Conservation (phyloP, 1,140 invertebrate genomes). For the Microplitis mediator region DNA sequence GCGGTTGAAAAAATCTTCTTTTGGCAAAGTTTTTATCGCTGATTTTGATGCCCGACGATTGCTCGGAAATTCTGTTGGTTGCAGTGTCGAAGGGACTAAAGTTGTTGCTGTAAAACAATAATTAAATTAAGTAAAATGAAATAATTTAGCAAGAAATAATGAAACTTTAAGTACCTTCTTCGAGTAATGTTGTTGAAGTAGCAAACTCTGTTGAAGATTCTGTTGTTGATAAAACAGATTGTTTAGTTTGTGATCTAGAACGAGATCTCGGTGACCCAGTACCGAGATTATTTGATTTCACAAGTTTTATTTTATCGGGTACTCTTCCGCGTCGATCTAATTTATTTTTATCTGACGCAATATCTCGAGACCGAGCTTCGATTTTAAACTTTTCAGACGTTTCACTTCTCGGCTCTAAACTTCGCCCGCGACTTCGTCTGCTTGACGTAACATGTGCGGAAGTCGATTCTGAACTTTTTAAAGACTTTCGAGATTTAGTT, state of each 20-base stretch:
- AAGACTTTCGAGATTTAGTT: too few relatives aligned
- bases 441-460: too few relatives aligned
- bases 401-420: too few relatives aligned
- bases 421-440: too few relatives aligned
- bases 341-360: too few relatives aligned
- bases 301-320: too few relatives aligned
- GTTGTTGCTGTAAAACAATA: constrained; percentile 15
- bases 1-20: constrained; percentile 55
- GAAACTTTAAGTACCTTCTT: not conserved
- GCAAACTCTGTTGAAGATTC: not conserved
- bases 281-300: too few relatives aligned
- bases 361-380: too few relatives aligned
- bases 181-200: not conserved
- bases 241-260: constrained; percentile 11
- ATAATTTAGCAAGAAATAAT: not conserved
- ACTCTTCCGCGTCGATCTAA: too few relatives aligned
- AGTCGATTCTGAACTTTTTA: too few relatives aligned
- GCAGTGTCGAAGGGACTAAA: constrained; percentile 16
- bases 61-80: constrained; percentile 17
- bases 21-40: constrained; percentile 27
- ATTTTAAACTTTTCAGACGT: too few relatives aligned
- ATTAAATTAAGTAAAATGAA: not conserved
- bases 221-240: not conserved
- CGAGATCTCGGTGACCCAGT: too few relatives aligned
- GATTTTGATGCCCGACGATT: constrained; percentile 28